Conservation (phyloP, 2,888 invertebrate species). For the Drosophila mercatorum region DNA sequence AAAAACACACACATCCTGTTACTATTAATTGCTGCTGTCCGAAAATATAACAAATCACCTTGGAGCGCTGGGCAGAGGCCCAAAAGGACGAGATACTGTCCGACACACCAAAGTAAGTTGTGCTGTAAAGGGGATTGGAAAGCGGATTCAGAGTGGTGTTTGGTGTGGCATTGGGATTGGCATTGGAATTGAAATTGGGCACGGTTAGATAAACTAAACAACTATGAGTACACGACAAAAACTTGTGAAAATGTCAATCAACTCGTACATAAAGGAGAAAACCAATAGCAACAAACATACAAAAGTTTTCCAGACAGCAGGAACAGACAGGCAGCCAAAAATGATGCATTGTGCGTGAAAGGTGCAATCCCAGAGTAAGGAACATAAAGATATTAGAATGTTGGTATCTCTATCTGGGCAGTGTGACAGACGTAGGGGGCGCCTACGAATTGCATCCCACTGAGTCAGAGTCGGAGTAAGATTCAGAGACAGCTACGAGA, state of each 20-base stretch:
- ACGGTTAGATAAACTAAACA: constrained; percentile 49
- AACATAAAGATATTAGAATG: constrained; percentile 72
- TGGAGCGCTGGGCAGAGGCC: constrained; percentile 59
- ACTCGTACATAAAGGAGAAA: constrained; percentile 52
- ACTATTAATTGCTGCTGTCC: constrained; percentile 83
- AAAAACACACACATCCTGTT: constrained; percentile 63
- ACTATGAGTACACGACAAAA: constrained; percentile 67
- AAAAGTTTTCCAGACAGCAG: constrained; percentile 66
- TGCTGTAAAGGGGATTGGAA: constrained; percentile 18
- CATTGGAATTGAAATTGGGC: constrained; percentile 30
- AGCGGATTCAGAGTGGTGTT: constrained; percentile 26
- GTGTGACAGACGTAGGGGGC: constrained; percentile 77
- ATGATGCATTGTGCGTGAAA: constrained; percentile 81
- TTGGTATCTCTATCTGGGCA: constrained; percentile 72
- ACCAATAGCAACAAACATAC: constrained; percentile 46
- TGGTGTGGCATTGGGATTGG: constrained; percentile 25
- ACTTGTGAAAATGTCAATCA: constrained; percentile 83
- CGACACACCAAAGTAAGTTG: constrained; percentile 45
- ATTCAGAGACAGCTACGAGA: constrained; percentile 22
- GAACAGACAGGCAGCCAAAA: constrained; percentile 64
- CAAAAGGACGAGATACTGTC: constrained; percentile 68
- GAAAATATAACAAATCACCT: constrained; percentile 82
- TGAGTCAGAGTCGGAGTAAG: constrained; percentile 59
- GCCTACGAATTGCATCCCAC: constrained; percentile 80
- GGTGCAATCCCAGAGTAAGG: constrained; percentile 61